Base-by-base conservation (phyloP, 2,797 vertebrate genomes). In the Peromyscus attwateri region DNA sequence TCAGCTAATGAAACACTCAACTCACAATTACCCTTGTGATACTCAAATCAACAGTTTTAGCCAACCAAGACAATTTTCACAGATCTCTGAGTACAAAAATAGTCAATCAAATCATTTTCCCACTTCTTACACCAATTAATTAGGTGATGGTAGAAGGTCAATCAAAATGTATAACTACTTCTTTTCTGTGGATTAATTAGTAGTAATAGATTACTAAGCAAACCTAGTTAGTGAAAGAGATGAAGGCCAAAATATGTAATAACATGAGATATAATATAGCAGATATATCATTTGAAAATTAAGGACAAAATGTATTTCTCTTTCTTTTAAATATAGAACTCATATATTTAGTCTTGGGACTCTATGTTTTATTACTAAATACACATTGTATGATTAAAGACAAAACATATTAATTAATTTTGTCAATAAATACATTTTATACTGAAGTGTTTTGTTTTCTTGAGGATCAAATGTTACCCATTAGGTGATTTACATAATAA, bases 161-260 rank as follows among this genome's bases (percentile, higher is more conserved):
- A 98, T 98, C 97, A 98, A 98, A 97, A 79, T 89, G 96, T 97
- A 99, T 98, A 99, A 99, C 98, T 98, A 98, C 96, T 97, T 98
- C 93, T 96, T 95, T 94, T 98, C 95, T 98, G 97, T 52, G 87
- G 98, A 98, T 98, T 98, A 98, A 98, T 98, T 98, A 98, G 97
- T 98, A 98, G 77, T 19, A 97, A 90, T 92, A 34, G 64, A 97
- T 96, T 97, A 93, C 93, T 97, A 96, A 97, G 94, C 79, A 97
- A 98, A 96, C 57, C 79, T 96, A 62, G 87, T 23, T 64, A 96
- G 96, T 68, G 95, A 95, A 98, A 98, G 93, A 40, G 66, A 96
- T 83, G 68, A 96, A 89, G 90, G 49, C 82, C 97, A 4, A 97
- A 68, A 97, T 68, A 93, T 91, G 66, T 92, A 71, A 77, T 40